Conservation (phyloP, 1,140 invertebrate species). For the Plutomurus gul region DNA sequence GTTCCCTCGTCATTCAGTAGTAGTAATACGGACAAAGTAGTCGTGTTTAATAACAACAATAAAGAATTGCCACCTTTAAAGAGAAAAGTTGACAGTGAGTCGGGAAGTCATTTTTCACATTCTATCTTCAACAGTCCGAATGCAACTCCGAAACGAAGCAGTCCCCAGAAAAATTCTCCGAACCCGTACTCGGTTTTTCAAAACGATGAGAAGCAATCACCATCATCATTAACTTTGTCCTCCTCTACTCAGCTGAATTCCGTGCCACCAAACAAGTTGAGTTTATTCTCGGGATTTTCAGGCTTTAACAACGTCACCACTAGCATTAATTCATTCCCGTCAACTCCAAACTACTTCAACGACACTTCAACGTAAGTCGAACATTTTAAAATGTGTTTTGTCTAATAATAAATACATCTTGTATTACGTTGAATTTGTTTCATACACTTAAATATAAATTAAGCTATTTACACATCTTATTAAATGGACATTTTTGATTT, state of each 20-base stretch:
- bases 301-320: not conserved
- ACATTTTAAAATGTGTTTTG: not conserved
- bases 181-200: too few relatives aligned
- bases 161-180: too few relatives aligned
- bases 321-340: not conserved
- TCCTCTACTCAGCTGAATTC: too few relatives aligned
- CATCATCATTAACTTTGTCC: too few relatives aligned
- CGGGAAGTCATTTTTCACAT: not conserved
- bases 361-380: not conserved
- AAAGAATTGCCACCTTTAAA: not conserved
- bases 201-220: too few relatives aligned
- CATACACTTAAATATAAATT: too few relatives aligned
- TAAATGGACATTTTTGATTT: too few relatives aligned
- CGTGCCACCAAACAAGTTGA: too few relatives aligned
- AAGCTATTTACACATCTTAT: too few relatives aligned
- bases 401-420: not conserved
- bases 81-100: not conserved
- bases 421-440: too few relatives aligned
- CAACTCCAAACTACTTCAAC: not conserved
- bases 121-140: not conserved
- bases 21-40: not conserved
- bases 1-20: not conserved
- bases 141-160: not conserved
- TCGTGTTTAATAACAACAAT: constrained; percentile 11
- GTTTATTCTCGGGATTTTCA: not conserved